Evolutionary conservation across 2,797 vertebrate species (phyloP).

Genomic region (Psittacula echo): DNA sequence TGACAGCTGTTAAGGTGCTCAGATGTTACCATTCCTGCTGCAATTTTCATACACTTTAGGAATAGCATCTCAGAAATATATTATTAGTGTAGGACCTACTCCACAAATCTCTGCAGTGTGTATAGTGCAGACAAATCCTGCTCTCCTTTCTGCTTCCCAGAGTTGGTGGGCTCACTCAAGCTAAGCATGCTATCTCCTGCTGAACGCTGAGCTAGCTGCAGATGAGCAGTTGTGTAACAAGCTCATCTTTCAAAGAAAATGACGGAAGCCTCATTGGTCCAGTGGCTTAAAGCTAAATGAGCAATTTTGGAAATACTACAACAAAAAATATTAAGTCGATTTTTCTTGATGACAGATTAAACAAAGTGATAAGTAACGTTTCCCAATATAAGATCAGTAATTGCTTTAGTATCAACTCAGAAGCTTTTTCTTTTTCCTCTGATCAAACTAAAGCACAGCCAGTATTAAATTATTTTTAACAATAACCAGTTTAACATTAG

Average conservation of each 20-base stretch:
- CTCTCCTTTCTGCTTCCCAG: neutral
- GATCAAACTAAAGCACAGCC: neutral
- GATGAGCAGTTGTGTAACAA: neutral
- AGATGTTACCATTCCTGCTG: neutral
- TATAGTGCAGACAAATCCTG: neutral
- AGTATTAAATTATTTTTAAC: neutral
- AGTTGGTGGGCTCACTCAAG: neutral
- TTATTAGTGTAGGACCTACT: neutral
- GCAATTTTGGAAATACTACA: neutral
- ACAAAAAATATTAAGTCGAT: neutral
- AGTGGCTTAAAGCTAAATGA: neutral
- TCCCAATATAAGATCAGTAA: neutral
- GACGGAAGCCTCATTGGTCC: neutral
- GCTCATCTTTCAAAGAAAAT: neutral
- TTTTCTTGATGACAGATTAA: neutral
- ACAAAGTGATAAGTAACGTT: neutral
- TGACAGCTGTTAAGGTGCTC: accelerated
- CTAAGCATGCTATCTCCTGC: neutral
- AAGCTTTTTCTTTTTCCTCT: neutral
- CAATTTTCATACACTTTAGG: too few species aligned
- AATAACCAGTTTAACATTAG: neutral
- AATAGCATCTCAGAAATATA: neutral
- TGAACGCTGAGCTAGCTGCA: neutral
- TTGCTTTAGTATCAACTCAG: neutral
- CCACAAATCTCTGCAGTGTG: neutral